Conservation (phyloP, 37 sponge, comb jelly and placozoan genomes). For the Ianthella basta region DNA sequence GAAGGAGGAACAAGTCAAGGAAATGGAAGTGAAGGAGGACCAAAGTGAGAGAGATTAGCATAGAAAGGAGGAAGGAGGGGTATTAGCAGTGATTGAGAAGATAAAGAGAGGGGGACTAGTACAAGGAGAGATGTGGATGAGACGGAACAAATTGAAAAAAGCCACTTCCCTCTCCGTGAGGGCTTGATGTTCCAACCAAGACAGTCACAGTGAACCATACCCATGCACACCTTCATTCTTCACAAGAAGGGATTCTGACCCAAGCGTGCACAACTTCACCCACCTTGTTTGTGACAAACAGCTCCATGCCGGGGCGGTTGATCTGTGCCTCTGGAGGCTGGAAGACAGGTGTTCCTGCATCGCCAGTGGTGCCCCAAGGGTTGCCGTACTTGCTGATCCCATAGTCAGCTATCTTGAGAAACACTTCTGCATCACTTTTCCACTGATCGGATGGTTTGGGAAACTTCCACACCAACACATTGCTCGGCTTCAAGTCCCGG, state of each 20-base stretch:
- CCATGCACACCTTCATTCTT: no score
- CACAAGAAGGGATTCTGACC: no score
- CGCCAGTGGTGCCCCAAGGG: conserved; percentile 72
- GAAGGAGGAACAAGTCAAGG: neutral
- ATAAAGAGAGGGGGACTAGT: no score
- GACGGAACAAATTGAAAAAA: no score
- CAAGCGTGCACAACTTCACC: neutral
- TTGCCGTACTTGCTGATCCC: conserved; percentile 72
- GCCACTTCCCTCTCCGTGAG: no score
- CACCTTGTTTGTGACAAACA: conserved; percentile 53
- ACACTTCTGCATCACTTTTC: conserved; percentile 24
- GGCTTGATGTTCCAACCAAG: no score
- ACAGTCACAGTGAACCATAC: neutral
- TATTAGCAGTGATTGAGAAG: neutral
- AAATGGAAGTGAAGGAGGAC: neutral
- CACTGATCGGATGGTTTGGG: conserved; percentile 56
- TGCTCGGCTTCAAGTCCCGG: conserved; percentile 82
- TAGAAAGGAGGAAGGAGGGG: neutral
- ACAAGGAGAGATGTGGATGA: no score
- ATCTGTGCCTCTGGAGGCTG: conserved; percentile 75
- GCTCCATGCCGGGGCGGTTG: neutral
- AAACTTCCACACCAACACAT: conserved; percentile 82
- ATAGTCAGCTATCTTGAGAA: conserved; percentile 85
- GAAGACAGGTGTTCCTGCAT: conserved; percentile 72
- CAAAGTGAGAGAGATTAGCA: neutral